These are phyloP conservation scores for Beroe ovata DNA, from an alignment of 37 sponge, comb jelly and placozoan species.

Conservation along the genomic window DNA sequence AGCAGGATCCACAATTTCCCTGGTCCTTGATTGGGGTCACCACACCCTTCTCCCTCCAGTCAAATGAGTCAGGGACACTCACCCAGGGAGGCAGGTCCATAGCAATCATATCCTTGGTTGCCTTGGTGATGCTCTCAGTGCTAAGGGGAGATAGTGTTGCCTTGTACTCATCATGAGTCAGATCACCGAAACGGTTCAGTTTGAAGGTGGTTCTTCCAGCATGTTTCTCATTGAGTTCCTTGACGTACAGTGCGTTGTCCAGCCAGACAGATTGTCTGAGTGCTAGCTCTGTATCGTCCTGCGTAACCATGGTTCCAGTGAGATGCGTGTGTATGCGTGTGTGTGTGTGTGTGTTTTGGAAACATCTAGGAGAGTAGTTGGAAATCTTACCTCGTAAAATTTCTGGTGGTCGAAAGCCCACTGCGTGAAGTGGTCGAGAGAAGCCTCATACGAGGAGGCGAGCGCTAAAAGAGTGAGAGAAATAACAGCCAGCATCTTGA, in stretches of 20 bases:
- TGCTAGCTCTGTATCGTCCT: conserved; percentile 7
- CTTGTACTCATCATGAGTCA: conserved; percentile 60
- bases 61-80: neutral
- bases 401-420: conserved; percentile 56
- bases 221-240: neutral
- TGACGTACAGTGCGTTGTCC: conserved; percentile 33
- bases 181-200: conserved; percentile 27
- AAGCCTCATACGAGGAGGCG: neutral
- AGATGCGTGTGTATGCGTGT: too few relatives aligned
- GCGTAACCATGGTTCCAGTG: too few relatives aligned
- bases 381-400: conserved; percentile 24
- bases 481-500: conserved; percentile 1
- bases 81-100: conserved; percentile 53
- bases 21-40: conserved; percentile 60
- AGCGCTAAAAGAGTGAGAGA: neutral
- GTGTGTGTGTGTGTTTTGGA: too few relatives aligned
- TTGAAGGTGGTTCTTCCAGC: conserved; percentile 5
- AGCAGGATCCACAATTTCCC: conserved; percentile 37
- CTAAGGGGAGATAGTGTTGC: conserved; percentile 7
- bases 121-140: neutral
- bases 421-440: conserved; percentile 39
- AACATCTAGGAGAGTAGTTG: too few relatives aligned
- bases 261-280: neutral
- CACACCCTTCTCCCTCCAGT: conserved; percentile 8
- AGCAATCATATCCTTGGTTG: conserved; percentile 19